phyloP scores from a whole-genome alignment of 2,888 invertebrate species.

The Amblyjoppa fuscipennis region DNA sequence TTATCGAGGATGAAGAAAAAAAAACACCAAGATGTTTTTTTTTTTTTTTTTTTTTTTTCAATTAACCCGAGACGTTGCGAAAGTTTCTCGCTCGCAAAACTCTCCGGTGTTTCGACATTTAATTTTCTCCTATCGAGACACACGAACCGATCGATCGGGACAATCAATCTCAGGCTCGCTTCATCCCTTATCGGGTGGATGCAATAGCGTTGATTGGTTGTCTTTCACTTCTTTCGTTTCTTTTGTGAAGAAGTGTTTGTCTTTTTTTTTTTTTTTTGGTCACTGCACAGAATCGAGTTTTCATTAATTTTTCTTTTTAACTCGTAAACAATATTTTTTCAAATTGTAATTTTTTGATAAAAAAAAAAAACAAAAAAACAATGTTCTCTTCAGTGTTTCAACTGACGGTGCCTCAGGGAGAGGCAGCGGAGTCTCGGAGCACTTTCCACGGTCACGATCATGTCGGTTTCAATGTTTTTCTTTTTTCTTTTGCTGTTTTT shows the following conservation, averaged over 20 bases:
- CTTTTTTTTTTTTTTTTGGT: neutral
- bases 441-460: conserved; percentile 50
- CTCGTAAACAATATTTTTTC: neutral
- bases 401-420: conserved; percentile 24
- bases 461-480: conserved; percentile 30
- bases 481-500: neutral
- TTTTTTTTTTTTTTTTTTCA: neutral
- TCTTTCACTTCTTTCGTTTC: neutral
- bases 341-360: neutral
- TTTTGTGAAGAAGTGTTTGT: neutral
- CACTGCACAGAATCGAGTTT: neutral
- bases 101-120: conserved; percentile 39
- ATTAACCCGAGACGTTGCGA: conserved; percentile 26
- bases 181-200: neutral
- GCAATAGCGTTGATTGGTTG: neutral
- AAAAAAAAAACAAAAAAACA: no score
- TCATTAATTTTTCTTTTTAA: neutral
- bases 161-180: conserved; percentile 31
- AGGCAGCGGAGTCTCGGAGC: conserved; percentile 31
- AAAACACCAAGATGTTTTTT: neutral
- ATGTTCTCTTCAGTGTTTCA: neutral
- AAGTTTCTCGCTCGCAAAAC: conserved; percentile 19
- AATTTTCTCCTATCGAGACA: conserved; percentile 40
- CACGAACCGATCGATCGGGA: conserved; percentile 24
- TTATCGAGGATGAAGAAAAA: neutral